Base-by-base conservation (phyloP, 1,140 invertebrate genomes). In the Papilio aristodemus region DNA sequence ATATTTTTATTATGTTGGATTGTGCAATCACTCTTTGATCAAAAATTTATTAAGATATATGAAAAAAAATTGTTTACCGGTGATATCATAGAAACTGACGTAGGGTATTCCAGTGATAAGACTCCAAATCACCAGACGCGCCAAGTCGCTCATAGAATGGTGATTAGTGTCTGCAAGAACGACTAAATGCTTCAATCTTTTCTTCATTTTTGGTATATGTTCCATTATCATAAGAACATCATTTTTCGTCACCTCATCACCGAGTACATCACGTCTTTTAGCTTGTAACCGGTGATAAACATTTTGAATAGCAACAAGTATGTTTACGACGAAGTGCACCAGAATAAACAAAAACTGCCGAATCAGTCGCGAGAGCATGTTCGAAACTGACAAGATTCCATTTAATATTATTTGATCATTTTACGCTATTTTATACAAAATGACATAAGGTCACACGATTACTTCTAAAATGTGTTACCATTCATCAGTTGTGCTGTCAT, bases 51-150 rank as follows among this genome's bases (percentile, higher is more conserved):
- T 17, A 19, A 54, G 19, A 68, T 60, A 67, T 36, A 22, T n/a
- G 38, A 27, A 17, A 68, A 14, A 19, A 41, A 67, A 54, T 46
- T 71, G 67, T 70, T 90, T 93, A 95, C 95, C 95, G 91, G 93
- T 93, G 78, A 93, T 86, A 87, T 95, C 95, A 83, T 95, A 94
- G 78, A 96, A 95, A 79, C 93, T 95, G 75, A 96, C 83, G 84
- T 92, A 94, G 50, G 93, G 90, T 75, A 95, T 93, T 75, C 93
- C 93, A 72, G 93, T 88, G 27, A 92, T 86, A 25, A 95, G 80
- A 85, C 93, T 94, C 95, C 95, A 96, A 17, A 93, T 87, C 58
- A 95, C 91, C 50, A 96, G 77, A 57, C 92, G 93, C 38, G 93
- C 92, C 66, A 95, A 85, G 22, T 91, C 85, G 39, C 68, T 73